Base-by-base conservation (phyloP, 2,797 vertebrate species). In the Megalops cyprinoides region DNA sequence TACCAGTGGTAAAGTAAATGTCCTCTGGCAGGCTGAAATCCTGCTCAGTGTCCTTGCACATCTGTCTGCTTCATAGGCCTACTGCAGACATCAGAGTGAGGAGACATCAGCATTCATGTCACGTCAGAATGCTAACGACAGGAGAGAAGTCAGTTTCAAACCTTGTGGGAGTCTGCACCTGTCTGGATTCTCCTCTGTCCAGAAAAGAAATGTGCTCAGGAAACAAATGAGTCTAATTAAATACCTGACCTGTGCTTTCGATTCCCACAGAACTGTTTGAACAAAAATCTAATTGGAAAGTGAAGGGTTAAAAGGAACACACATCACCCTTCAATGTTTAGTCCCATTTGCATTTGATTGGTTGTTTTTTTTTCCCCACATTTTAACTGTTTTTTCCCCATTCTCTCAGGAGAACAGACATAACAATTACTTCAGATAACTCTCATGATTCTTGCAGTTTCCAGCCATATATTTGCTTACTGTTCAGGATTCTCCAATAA, bases 391-490 rank as follows among this genome's bases (percentile, higher is more conserved):
- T n/a, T 31, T n/a, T n/a, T n/a, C n/a, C n/a, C n/a, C n/a, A n/a
- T n/a, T n/a, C n/a, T n/a, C n/a, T n/a, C 44, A 25, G 28, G 65
- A 56, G 37, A 31, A 42, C 31, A 4, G 56, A 51, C 44, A 25
- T 8, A 34, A 62, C 46, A 39, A 34, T 81, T 74, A 65, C 65
- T 46, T 65, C 58, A 25, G 62, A 62, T 53, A 51, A 44, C 25
- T 12, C 15, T 44, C 53, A 73, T 20, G n/a, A n/a, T 74, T 12
- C 42, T n/a, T 46, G 67, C 1, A 31, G 31, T 81, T 65, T 67
- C 73, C 73, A 65, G 73, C 20, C 20, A 80, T 60, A 15, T n/a
- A 20, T 79, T 53, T 39, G 28, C 53, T 62, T 23, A 51, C n/a
- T 48, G 39, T 48, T 62, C 44, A 39, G 42, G 53, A 75, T 80